These are phyloP conservation scores for Dryocosmus kuriphilus DNA, from an alignment of 2,888 invertebrate genomes.

Conservation along the genomic window DNA sequence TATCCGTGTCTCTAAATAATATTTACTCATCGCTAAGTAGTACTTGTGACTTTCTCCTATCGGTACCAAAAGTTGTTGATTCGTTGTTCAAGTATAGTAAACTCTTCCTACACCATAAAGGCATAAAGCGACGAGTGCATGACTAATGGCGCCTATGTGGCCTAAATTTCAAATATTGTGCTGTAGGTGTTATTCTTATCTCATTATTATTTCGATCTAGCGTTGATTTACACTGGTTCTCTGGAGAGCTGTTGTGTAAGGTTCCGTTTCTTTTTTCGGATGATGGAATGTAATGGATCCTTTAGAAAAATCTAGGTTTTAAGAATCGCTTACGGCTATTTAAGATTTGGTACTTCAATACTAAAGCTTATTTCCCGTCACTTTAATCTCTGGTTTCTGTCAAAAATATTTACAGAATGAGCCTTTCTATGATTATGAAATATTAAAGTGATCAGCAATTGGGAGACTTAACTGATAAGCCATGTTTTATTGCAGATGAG, in stretches of 20 bases:
- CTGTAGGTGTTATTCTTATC: slow-evolving; percentile 32
- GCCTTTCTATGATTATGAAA: too few relatives aligned
- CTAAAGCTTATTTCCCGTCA: too few relatives aligned
- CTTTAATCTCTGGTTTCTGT: too few relatives aligned
- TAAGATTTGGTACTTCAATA: too few relatives aligned
- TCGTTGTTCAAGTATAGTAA: not conserved
- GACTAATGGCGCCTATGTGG: slow-evolving; percentile 37
- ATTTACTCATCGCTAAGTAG: not conserved
- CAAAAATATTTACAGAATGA: too few relatives aligned
- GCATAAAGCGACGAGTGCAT: slow-evolving; percentile 11
- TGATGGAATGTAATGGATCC: not conserved
- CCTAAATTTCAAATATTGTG: slow-evolving; percentile 31
- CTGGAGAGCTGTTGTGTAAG: not conserved
- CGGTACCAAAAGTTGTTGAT: slow-evolving; percentile 14
- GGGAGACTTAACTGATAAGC: too few relatives aligned
- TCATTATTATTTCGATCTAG: slow-evolving; percentile 20
- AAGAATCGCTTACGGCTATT: not conserved
- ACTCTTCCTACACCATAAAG: not conserved
- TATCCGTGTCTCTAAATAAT: slow-evolving; percentile 16
- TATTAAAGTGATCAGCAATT: too few relatives aligned
- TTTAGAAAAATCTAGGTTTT: not conserved
- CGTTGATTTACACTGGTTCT: slow-evolving; percentile 25
- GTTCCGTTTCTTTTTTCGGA: not conserved
- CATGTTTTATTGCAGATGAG: too few relatives aligned
- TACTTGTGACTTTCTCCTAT: slow-evolving; percentile 22